Base-by-base conservation (phyloP, 2,888 invertebrate genomes). In the Phania funesta region DNA sequence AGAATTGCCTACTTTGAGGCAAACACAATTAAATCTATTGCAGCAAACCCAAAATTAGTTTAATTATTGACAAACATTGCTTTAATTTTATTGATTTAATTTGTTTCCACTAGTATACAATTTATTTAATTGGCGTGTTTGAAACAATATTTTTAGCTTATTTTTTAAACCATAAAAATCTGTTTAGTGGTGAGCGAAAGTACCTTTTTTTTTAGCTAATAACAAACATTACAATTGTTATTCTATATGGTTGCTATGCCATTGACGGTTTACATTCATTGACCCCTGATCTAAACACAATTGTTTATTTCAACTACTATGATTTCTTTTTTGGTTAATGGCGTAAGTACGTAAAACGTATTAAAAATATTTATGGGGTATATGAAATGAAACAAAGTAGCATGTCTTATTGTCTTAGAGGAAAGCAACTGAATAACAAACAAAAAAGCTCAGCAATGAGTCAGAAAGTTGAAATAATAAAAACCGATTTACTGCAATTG, bases 271-370 rank as follows among this genome's bases (percentile, higher is more conserved):
- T 56, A 67, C 62, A 77, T 68, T 11, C 73, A 38, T 74, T 78
- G 78, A 82, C 50, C 78, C 74, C 68, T 82, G 82, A 78, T 68
- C 78, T 65, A 78, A 64, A 71, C 58, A 58, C 38, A 71, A 41
- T 50, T 71, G 56, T 65, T 50, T 58, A 65, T 50, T 29, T 48
- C 38, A 20, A 26, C 46, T 26, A n/a, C n/a, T n/a, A n/a, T n/a
- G n/a, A n/a, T n/a, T n/a, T n/a, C n/a, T n/a, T n/a, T n/a, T n/a
- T n/a, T n/a, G n/a, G n/a, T n/a, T n/a, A n/a, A n/a, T 22, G 29
- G 3, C 24, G 11, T 62, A 52, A 41, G n/a, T 13, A 56, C 9
- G 7, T 24, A 65, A 41, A 67, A 54, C 13, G 2, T 8, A 18
- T 24, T n/a, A 35, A 26, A 64, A 24, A 24, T 26, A 2, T 62